Percentiles rank a stretch among this genome's conserved stretches.
phyloP scores from a whole-genome alignment of 2,113 vertebrate genomes.

The Ictalurus punctatus region DNA sequence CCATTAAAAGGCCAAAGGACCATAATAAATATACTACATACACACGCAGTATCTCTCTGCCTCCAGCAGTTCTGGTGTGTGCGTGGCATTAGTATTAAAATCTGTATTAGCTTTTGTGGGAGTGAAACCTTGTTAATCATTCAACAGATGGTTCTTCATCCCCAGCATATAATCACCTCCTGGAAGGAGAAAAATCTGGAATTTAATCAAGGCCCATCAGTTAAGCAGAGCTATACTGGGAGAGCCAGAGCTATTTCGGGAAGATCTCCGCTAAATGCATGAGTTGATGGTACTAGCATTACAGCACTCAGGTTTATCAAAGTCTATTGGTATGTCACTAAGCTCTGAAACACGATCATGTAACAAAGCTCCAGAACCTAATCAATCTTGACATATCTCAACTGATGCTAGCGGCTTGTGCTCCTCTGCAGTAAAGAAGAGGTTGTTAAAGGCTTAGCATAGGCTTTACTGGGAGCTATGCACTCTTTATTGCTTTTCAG shows the following conservation, averaged over 20 bases:
- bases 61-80: neutral
- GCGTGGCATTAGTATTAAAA: neutral
- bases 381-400: slow-evolving; percentile 5
- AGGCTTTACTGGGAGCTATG: neutral
- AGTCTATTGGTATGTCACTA: neutral
- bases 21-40: neutral
- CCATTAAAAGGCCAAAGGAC: neutral
- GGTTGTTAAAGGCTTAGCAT: slow-evolving; percentile 10
- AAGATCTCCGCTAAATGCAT: slow-evolving; percentile 6
- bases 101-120: neutral
- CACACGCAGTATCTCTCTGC: neutral
- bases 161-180: slow-evolving; percentile 37
- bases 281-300: neutral
- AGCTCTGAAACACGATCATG: neutral
- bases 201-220: slow-evolving; percentile 45
- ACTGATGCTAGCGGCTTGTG: slow-evolving; percentile 12
- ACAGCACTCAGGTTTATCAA: neutral
- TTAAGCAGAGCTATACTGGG: slow-evolving; percentile 18
- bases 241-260: slow-evolving; percentile 27
- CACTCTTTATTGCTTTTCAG: neutral
- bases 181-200: slow-evolving; percentile 45
- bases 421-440: neutral
- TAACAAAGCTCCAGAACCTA: slow-evolving; percentile 7
- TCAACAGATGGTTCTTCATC: slow-evolving; percentile 46
- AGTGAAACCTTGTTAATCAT: slow-evolving; percentile 24